A percentile compares a stretch with the other conserved stretches of the same genome.
phyloP scores from a whole-genome alignment of 2,113 vertebrate genomes.

The Rousettus leschenaultii region DNA sequence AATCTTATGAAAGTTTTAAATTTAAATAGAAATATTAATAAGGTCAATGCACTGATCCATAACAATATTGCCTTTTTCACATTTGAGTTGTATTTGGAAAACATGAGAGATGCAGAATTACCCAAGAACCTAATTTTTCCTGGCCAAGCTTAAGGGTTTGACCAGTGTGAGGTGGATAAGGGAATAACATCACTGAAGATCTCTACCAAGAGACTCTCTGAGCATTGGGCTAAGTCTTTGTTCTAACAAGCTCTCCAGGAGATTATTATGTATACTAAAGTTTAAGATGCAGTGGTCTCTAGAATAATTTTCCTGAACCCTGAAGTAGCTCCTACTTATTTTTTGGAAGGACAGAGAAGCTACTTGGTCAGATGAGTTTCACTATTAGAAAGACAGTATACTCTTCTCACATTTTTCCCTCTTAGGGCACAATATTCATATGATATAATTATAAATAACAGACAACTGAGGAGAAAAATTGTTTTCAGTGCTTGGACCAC shows the following conservation, averaged over 20 bases:
- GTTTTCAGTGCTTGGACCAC: background rate
- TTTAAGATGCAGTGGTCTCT: background rate
- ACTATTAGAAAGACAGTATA: background rate
- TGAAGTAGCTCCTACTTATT: background rate
- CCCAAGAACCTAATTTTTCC: background rate
- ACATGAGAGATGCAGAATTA: background rate
- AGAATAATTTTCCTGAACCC: background rate
- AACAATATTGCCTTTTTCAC: background rate
- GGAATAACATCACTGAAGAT: background rate
- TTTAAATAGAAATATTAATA: conserved; percentile 38
- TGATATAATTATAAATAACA: background rate
- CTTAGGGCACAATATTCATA: background rate
- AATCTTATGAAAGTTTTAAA: conserved; percentile 10
- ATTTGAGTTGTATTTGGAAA: background rate
- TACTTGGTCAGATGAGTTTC: background rate
- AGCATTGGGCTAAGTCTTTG: background rate
- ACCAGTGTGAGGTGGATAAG: background rate
- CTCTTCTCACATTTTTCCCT: background rate
- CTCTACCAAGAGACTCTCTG: background rate
- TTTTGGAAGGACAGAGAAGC: background rate
- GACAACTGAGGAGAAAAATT: background rate
- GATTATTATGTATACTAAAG: background rate
- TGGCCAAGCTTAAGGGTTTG: background rate
- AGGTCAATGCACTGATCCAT: background rate
- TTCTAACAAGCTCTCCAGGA: background rate